Conservation (phyloP, 2,797 vertebrate species). For the Decapterus maruadsi region DNA sequence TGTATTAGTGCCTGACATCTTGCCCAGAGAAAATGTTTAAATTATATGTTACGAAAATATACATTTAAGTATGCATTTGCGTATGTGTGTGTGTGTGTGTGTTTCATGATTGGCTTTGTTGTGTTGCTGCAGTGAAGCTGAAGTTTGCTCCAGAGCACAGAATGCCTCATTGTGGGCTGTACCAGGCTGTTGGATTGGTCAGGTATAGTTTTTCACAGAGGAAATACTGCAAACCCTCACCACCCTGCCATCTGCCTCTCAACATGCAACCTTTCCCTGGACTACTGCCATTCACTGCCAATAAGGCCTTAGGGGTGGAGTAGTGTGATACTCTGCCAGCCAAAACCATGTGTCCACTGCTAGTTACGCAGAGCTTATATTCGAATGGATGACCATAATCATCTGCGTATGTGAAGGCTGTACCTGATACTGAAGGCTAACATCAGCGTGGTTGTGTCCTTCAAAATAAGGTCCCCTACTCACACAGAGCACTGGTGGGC, state of each 20-base stretch:
- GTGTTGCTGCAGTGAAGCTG: conserved; percentile 42
- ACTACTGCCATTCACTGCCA: conserved; percentile 68
- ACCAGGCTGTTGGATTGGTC: conserved; percentile 47
- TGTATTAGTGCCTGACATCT: neutral
- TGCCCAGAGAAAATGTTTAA: neutral
- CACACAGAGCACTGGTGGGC: conserved; percentile 5
- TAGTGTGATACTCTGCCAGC: conserved; percentile 58
- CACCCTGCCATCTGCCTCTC: conserved; percentile 76
- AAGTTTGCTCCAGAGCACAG: conserved; percentile 38
- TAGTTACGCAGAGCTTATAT: conserved; percentile 53
- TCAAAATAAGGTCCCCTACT: conserved; percentile 16
- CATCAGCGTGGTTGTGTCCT: conserved; percentile 22
- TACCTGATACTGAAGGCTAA: conserved; percentile 11
- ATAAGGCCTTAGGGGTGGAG: conserved; percentile 70
- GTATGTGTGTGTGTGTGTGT: conserved; percentile 50
- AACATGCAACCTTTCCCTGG: conserved; percentile 72
- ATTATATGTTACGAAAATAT: neutral
- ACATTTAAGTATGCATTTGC: conserved; percentile 26
- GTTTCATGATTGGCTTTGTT: conserved; percentile 19
- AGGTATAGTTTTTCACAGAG: conserved; percentile 62
- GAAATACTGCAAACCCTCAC: conserved; percentile 57
- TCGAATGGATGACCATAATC: conserved; percentile 39
- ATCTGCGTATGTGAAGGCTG: conserved; percentile 7
- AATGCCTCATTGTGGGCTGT: conserved; percentile 38
- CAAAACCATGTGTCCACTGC: conserved; percentile 67